phyloP scores from a whole-genome alignment of 2,888 invertebrate species.

The Perizoma affinitatum region DNA sequence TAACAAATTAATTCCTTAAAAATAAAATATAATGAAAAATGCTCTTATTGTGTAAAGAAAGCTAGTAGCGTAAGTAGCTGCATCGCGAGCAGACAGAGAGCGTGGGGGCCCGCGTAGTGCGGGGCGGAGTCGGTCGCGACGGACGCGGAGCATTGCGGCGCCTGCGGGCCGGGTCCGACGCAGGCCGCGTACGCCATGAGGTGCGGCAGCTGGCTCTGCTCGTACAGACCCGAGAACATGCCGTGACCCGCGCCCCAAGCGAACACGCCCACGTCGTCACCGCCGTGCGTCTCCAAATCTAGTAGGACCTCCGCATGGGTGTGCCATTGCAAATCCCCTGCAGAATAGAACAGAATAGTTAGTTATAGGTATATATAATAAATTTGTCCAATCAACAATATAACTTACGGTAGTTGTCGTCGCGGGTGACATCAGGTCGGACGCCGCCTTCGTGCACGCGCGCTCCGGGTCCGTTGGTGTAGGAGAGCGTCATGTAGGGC shows the following conservation, averaged over 20 bases:
- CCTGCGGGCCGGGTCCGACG: constrained; percentile 83
- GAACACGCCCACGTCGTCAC: constrained; percentile 91
- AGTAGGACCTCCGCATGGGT: constrained; percentile 81
- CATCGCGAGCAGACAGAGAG: constrained; percentile 78
- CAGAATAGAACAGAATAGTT: neutral
- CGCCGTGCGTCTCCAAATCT: constrained; percentile 87
- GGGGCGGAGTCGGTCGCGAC: neutral
- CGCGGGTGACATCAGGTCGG: constrained; percentile 66
- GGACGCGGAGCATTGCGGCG: constrained; percentile 26
- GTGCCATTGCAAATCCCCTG: constrained; percentile 50
- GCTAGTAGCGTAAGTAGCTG: constrained; percentile 68
- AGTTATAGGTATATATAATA: too few species aligned
- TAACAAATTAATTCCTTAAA: too few species aligned
- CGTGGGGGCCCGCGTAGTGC: constrained; percentile 2
- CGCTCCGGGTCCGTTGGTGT: constrained; percentile 82
- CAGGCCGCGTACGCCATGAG: constrained; percentile 89
- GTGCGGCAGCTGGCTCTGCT: constrained; percentile 91
- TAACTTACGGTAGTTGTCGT: constrained; percentile 61
- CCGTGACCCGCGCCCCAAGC: constrained; percentile 88
- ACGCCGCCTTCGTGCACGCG: constrained; percentile 84
- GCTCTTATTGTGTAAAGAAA: neutral
- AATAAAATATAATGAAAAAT: too few species aligned
- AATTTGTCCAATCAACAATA: neutral
- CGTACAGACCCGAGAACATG: constrained; percentile 89
- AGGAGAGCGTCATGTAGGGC: constrained; percentile 84